Evolutionary conservation across 2,797 vertebrate species (phyloP).

Genomic region (Glossophaga mutica): DNA sequence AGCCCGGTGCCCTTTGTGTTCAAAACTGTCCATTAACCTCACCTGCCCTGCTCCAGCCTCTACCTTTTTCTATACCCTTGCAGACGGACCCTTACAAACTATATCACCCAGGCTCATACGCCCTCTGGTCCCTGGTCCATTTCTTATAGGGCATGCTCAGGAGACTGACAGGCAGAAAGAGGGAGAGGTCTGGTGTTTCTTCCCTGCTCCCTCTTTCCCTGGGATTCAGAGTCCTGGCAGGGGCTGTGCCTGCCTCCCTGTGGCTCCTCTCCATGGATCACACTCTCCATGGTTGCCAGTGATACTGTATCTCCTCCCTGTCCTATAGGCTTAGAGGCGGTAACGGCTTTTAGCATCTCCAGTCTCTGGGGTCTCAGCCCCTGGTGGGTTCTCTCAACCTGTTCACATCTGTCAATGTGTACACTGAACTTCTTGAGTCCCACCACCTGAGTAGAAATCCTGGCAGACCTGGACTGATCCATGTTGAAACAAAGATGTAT

Average conservation of each 20-base stretch:
- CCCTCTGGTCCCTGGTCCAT: background rate
- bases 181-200: background rate
- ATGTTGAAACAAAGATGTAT: background rate
- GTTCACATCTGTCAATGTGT: background rate
- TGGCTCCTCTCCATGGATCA: background rate
- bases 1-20: background rate
- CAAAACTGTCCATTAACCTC: no score
- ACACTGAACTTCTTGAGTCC: background rate
- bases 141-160: background rate
- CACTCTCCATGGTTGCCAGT: background rate
- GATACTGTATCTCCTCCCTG: background rate
- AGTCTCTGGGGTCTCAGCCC: background rate
- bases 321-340: background rate
- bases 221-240: background rate
- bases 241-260: background rate
- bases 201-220: background rate
- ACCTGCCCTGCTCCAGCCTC: no score
- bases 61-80: background rate
- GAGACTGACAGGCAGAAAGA: background rate
- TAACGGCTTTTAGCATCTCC: background rate
- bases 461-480: background rate
- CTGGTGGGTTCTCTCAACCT: background rate
- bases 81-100: background rate
- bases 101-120: background rate
- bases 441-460: background rate